These are phyloP conservation scores for Raja brachyura DNA, from an alignment of 2,113 vertebrate species.

Conservation along the genomic window DNA sequence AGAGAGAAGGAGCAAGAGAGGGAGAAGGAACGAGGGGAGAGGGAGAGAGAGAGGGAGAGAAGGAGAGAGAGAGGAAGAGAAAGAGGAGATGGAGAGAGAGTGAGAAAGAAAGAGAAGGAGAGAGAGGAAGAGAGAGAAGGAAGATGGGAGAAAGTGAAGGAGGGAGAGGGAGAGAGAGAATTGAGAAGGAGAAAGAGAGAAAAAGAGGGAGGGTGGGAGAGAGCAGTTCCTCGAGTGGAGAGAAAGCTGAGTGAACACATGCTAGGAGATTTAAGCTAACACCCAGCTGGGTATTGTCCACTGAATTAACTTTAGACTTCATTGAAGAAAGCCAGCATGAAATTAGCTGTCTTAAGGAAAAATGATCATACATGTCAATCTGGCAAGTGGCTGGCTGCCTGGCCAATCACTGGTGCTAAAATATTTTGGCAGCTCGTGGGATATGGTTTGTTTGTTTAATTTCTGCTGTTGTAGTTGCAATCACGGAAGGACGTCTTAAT, in stretches of 20 bases:
- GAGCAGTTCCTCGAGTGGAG: neutral
- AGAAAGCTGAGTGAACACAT: neutral
- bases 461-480: neutral
- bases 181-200: too few relatives aligned
- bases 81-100: too few relatives aligned
- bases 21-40: too few relatives aligned
- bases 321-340: constrained; percentile 23
- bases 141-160: too few relatives aligned
- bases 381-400: neutral
- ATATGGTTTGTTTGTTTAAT: constrained; percentile 15
- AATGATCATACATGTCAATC: neutral
- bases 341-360: constrained; percentile 4
- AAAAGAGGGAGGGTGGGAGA: too few relatives aligned
- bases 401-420: neutral
- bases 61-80: too few relatives aligned
- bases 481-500: neutral
- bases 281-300: constrained; percentile 22
- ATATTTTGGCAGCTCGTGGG: constrained; percentile 5
- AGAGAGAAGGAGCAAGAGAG: too few relatives aligned
- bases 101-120: too few relatives aligned
- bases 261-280: neutral
- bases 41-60: too few relatives aligned
- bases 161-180: too few relatives aligned
- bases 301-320: constrained; percentile 23
- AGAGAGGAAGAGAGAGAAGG: too few relatives aligned